Evolutionary conservation across 1,140 invertebrate genomes (phyloP), one percentile per base, ranked within the genome.

Genomic region (Neelides sp.): DNA sequence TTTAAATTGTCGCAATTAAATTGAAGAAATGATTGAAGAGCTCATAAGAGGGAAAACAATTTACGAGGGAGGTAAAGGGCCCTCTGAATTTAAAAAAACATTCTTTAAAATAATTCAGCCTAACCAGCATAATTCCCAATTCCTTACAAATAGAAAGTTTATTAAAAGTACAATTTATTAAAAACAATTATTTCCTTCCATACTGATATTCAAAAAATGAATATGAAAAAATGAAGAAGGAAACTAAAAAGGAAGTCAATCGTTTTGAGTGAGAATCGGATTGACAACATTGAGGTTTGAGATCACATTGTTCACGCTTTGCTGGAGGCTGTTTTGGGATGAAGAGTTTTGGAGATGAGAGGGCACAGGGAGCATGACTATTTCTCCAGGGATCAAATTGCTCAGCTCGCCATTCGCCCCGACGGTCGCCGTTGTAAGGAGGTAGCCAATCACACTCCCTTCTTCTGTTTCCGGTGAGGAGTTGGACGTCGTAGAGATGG

Each of bases 361-460:
- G 20, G 23, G 35, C 1, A 52, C 35, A 23, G 50, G 46, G 15
- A 57, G 26, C 40, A 57, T 48, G 5, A 57, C 50, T 17, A 57
- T 44, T 30, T 48, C 54, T 19, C 30, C 15, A 15, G 44, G 50
- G 44, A 56, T 35, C 10, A 56, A 19, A 15, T 36, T 52, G 1
- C 48, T 39, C 13, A 54, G 41, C 13, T 52, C 55, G n/a, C 46
- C 48, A 27, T 57, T 52, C 39, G 39, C 10, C 13, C 12, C 4
- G 10, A 39, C 45, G n/a, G 41, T 40, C 17, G 49, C 49, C 1
- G 55, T 54, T 13, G 58, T 55, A 19, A 60, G 32, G 2, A 60
- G 28, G 35, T 50, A 56, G 43, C 58, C 58, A 37, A 59, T 52
- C 10, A 59, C 45, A 23, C 50, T 51, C 27, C 48, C 52, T 35